These are phyloP conservation scores for Carassius auratus DNA, from an alignment of 2,113 vertebrate genomes.

Conservation along the genomic window DNA sequence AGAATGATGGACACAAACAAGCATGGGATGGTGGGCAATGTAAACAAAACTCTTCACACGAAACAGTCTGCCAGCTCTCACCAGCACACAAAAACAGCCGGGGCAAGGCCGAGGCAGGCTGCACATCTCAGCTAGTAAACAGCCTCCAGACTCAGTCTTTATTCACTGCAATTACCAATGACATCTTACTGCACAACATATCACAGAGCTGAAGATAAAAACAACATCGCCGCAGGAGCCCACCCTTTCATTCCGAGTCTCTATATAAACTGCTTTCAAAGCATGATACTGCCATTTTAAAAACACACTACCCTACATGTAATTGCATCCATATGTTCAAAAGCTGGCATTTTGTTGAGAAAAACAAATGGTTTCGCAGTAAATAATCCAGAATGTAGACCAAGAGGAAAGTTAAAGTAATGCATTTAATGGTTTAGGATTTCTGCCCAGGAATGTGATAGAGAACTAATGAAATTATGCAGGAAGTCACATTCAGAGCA, in stretches of 20 bases:
- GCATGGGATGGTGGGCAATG: conserved; percentile 21
- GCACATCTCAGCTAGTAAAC: conserved; percentile 36
- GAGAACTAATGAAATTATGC: not conserved
- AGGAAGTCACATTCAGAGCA: not conserved
- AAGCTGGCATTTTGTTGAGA: conserved; percentile 21
- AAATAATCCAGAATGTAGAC: conserved; percentile 26
- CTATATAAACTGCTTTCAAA: not conserved
- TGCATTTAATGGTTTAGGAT: conserved; percentile 15
- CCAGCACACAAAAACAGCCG: conserved; percentile 11
- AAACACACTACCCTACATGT: conserved; percentile 28
- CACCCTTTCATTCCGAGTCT: not conserved
- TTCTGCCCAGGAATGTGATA: not conserved
- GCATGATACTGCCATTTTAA: not conserved
- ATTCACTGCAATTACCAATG: conserved; percentile 37
- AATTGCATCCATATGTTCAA: conserved; percentile 48
- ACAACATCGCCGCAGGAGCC: conserved; percentile 14
- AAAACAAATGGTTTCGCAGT: conserved; percentile 29
- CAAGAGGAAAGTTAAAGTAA: conserved; percentile 24
- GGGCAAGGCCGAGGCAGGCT: not conserved
- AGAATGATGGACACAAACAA: conserved; percentile 27
- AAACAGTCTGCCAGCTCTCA: conserved; percentile 10
- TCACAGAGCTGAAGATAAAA: conserved; percentile 20
- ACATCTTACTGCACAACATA: conserved; percentile 26
- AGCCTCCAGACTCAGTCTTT: conserved; percentile 34
- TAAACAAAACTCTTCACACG: conserved; percentile 39